Evolutionary conservation across 2,888 invertebrate species (phyloP).

Genomic region (Drosophila neotestacea): DNA sequence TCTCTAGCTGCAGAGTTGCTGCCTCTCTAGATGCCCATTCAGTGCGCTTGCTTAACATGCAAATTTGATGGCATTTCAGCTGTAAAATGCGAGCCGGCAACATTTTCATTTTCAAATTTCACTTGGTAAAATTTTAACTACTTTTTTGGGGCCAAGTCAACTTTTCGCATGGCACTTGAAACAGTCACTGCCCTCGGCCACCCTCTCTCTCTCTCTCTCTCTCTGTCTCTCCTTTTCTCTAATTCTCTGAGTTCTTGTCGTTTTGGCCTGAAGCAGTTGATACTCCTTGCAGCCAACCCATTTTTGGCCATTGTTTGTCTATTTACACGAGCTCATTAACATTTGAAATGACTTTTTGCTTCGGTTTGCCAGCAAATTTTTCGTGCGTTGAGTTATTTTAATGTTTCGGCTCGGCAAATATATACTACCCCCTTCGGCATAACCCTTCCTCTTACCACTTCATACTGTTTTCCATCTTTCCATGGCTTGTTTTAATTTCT

Average conservation of each 20-base stretch:
- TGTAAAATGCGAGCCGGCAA: conserved; percentile 61
- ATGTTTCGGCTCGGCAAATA: conserved; percentile 69
- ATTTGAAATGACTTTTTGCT: conserved; percentile 78
- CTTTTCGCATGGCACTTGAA: conserved; percentile 41
- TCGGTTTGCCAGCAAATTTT: conserved; percentile 52
- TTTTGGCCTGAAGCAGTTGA: conserved; percentile 47
- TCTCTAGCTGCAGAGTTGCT: conserved; percentile 14
- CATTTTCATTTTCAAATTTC: conserved; percentile 75
- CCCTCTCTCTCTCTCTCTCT: not conserved
- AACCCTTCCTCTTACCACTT: not conserved
- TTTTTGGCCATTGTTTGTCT: conserved; percentile 74
- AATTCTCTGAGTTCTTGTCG: conserved; percentile 16
- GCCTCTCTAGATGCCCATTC: conserved; percentile 47
- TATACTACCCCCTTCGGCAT: not conserved
- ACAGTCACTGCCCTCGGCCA: conserved; percentile 26
- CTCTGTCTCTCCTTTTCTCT: not conserved
- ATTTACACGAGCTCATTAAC: conserved; percentile 80
- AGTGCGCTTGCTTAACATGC: conserved; percentile 71
- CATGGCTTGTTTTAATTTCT: conserved; percentile 64
- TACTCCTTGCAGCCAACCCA: conserved; percentile 36
- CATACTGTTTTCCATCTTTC: conserved; percentile 7
- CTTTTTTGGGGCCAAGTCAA: conserved; percentile 58
- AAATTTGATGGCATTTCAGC: conserved; percentile 69
- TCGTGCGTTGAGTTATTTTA: conserved; percentile 68
- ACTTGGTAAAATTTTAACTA: conserved; percentile 77